These are phyloP conservation scores for Nasonia vitripennis DNA, from an alignment of 1,140 invertebrate genomes.

Conservation along the genomic window DNA sequence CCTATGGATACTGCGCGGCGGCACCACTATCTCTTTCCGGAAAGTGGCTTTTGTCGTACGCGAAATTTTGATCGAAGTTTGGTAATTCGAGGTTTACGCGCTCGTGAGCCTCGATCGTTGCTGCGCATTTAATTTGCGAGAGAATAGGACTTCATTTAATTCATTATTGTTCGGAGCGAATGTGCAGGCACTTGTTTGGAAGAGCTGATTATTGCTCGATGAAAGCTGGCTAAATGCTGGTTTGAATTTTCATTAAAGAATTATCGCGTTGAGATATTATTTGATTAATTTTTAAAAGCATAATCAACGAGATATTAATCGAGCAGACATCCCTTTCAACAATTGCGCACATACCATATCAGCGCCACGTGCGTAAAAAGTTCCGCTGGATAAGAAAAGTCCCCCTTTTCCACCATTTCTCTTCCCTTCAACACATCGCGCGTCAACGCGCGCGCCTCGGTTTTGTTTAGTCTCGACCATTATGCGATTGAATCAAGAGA, in stretches of 20 bases:
- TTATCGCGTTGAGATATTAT: too few species aligned
- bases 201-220: not conserved
- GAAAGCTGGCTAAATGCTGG: not conserved
- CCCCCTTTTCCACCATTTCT: too few species aligned
- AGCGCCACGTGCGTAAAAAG: too few species aligned
- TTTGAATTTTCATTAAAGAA: not conserved
- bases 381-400: too few species aligned
- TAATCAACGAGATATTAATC: too few species aligned
- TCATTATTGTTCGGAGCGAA: not conserved
- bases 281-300: too few species aligned
- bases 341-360: too few species aligned
- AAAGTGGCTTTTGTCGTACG: not conserved
- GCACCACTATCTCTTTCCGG: not conserved
- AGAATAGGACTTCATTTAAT: not conserved
- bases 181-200: not conserved
- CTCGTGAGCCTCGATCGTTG: not conserved
- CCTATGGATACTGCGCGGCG: too few species aligned
- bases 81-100: not conserved
- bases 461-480: not conserved
- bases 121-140: not conserved
- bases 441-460: not conserved
- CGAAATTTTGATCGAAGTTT: constrained; percentile 19
- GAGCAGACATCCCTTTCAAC: too few species aligned
- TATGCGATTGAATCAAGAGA: not conserved
- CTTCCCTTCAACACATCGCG: too few species aligned